phyloP scores from a whole-genome alignment of 2,888 invertebrate species.

The Chrysina gloriosa region DNA sequence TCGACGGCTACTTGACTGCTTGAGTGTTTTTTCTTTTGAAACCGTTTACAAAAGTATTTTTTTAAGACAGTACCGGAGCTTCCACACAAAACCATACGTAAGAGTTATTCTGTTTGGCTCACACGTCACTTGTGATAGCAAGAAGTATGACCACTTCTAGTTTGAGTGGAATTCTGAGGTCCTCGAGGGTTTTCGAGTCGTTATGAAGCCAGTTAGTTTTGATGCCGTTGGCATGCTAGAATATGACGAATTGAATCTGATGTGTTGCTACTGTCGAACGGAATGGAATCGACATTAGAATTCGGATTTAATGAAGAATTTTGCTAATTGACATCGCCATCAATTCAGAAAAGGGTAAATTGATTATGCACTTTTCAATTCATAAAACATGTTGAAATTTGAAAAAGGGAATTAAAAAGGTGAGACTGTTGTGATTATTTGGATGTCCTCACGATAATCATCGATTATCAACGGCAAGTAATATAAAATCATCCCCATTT shows the following conservation, averaged over 20 bases:
- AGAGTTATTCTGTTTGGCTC: slow-evolving; percentile 32
- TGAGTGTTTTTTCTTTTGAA: slow-evolving; percentile 30
- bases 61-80: slow-evolving; percentile 15
- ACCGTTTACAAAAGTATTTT: slow-evolving; percentile 30
- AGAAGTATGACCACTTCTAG: slow-evolving; percentile 17
- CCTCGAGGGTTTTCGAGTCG: slow-evolving; percentile 12
- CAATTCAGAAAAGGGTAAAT: no score
- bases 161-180: slow-evolving; percentile 18
- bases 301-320: no score
- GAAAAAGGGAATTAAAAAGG: no score
- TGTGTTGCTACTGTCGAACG: not conserved
- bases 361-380: no score
- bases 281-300: not conserved
- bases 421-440: no score
- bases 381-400: no score
- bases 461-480: no score
- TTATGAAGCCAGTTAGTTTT: slow-evolving; percentile 29
- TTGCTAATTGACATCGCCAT: no score
- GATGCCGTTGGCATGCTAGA: slow-evolving; percentile 4
- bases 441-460: no score
- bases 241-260: not conserved
- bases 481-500: no score
- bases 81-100: not conserved
- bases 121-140: slow-evolving; percentile 27
- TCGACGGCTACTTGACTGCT: slow-evolving; percentile 17